These are phyloP conservation scores for Homarus americanus DNA, from an alignment of 1,140 invertebrate genomes.

Conservation along the genomic window DNA sequence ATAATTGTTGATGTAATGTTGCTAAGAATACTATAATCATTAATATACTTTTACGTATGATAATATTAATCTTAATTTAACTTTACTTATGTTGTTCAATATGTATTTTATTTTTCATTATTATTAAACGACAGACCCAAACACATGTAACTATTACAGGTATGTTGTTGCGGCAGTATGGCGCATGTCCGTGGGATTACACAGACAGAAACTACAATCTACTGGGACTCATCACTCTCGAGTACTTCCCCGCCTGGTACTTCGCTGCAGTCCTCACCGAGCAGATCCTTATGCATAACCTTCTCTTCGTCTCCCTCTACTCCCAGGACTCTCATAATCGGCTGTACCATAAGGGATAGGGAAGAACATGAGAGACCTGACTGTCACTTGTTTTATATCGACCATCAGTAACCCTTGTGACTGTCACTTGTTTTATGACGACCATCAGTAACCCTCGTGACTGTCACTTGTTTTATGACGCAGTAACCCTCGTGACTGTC, in stretches of 20 bases:
- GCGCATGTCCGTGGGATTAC: slow-evolving; percentile 82
- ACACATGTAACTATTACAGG: background rate
- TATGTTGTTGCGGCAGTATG: slow-evolving; percentile 79
- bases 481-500: no score
- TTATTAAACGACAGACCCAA: background rate
- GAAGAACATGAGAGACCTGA: background rate
- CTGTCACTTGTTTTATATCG: background rate
- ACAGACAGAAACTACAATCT: slow-evolving; percentile 79
- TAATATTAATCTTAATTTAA: background rate
- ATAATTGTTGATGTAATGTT: no score
- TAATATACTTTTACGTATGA: no score
- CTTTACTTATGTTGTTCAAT: background rate
- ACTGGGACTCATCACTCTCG: slow-evolving; percentile 80
- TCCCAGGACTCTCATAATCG: slow-evolving; percentile 56
- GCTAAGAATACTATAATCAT: no score
- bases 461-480: no score
- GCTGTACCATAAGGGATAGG: slow-evolving; percentile 54
- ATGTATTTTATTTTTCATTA: background rate
- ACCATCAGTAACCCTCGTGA: no score
- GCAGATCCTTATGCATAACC: slow-evolving; percentile 67
- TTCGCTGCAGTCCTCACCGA: slow-evolving; percentile 63
- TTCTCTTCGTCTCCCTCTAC: slow-evolving; percentile 42
- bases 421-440: background rate
- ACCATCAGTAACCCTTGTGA: background rate
- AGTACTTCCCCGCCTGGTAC: slow-evolving; percentile 81